These are phyloP conservation scores for Rhynchomys soricoides DNA, from an alignment of 2,113 vertebrate species.

Conservation along the genomic window DNA sequence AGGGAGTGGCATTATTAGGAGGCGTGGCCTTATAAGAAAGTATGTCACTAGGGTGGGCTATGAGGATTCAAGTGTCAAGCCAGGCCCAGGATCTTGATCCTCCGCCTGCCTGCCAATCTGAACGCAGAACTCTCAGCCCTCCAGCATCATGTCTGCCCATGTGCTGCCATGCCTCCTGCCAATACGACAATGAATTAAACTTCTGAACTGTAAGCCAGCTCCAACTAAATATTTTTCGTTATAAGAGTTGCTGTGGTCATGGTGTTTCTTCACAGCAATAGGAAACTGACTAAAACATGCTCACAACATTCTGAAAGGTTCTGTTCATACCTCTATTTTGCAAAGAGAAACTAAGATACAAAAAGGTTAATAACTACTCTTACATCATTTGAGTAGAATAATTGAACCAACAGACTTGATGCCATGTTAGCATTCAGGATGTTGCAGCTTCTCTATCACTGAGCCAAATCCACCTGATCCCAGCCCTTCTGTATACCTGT, in stretches of 20 bases:
- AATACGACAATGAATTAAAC: background rate
- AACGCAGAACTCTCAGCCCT: background rate
- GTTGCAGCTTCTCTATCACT: background rate
- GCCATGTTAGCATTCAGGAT: background rate
- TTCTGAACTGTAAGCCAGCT: background rate
- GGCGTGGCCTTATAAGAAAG: background rate
- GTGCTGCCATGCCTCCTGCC: background rate
- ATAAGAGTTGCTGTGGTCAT: background rate
- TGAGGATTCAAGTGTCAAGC: background rate
- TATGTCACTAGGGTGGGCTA: background rate
- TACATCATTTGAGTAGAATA: conserved; percentile 20
- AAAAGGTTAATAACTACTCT: conserved; percentile 3
- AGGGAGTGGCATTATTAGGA: background rate
- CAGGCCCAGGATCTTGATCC: background rate
- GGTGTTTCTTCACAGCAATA: background rate
- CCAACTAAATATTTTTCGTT: background rate
- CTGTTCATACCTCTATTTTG: conserved; percentile 18
- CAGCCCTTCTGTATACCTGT: background rate
- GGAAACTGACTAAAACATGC: background rate
- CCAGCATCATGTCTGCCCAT: background rate
- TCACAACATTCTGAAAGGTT: background rate
- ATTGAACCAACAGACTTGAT: background rate
- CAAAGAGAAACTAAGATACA: conserved; percentile 23
- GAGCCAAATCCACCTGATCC: background rate
- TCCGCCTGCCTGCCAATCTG: background rate